Percentiles rank a stretch among this genome's conserved stretches.
Conservation (phyloP, 64 coral and sea anemone species). For the Exaiptasia diaphana region DNA sequence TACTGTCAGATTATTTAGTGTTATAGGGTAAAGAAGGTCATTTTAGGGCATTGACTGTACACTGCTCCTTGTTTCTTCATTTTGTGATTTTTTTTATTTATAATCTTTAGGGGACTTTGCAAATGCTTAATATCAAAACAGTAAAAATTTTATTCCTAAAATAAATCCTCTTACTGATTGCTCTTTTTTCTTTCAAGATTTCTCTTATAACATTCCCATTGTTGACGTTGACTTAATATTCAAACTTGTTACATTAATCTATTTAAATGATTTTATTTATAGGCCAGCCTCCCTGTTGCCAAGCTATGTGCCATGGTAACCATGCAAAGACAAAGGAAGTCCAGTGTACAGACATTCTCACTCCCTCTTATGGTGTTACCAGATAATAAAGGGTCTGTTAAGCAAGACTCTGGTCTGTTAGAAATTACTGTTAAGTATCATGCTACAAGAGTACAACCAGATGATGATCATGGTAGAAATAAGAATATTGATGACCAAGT, state of each 20-base stretch:
- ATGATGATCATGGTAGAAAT: not conserved
- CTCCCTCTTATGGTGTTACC: slow-evolving; percentile 72
- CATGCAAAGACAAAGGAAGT: slow-evolving; percentile 83
- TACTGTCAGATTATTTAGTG: not conserved
- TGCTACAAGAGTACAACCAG: slow-evolving; percentile 22
- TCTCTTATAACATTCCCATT: no score
- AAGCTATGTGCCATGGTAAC: slow-evolving; percentile 97
- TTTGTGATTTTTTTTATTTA: no score
- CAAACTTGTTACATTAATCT: no score
- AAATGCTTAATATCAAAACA: no score
- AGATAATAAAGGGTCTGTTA: slow-evolving; percentile 18
- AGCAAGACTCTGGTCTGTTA: slow-evolving; percentile 73
- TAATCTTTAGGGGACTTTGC: no score
- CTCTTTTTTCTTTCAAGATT: not conserved
- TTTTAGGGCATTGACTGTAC: no score
- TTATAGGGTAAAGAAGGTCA: no score
- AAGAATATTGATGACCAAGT: slow-evolving; percentile 52
- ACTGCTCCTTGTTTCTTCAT: no score
- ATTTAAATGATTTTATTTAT: not conserved
- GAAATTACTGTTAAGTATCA: slow-evolving; percentile 82
- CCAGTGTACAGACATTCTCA: slow-evolving; percentile 83
- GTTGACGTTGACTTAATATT: no score
- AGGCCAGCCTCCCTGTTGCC: slow-evolving; percentile 70
- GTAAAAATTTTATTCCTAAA: no score
- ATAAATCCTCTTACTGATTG: no score